Percentiles rank a stretch among this genome's conserved stretches.
phyloP scores from a whole-genome alignment of 2,113 vertebrate species.

The Heliornis fulica region DNA sequence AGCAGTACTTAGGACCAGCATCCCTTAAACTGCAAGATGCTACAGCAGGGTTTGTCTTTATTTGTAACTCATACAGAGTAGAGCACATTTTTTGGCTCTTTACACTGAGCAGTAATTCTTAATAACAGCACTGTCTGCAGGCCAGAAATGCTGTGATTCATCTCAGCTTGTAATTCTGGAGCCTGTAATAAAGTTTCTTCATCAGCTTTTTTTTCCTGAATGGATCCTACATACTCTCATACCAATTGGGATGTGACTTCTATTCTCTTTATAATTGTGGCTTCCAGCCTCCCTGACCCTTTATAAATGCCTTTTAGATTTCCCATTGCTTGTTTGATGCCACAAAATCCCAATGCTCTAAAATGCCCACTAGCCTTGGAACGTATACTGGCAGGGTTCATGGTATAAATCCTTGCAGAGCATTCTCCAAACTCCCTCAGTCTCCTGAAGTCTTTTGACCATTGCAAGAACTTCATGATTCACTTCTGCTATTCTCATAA shows the following conservation, averaged over 20 bases:
- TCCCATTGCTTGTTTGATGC: neutral
- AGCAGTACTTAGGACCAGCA: neutral
- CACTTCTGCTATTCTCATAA: neutral
- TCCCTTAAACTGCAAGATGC: neutral
- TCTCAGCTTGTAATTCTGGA: conserved; percentile 41
- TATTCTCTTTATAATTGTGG: neutral
- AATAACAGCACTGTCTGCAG: conserved; percentile 36
- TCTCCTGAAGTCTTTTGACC: neutral
- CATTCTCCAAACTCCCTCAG: neutral
- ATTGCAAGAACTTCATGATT: neutral
- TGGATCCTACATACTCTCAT: conserved; percentile 26
- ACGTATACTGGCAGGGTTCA: neutral
- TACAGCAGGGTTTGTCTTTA: neutral
- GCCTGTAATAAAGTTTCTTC: neutral
- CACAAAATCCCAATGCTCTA: neutral
- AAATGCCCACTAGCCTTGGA: neutral
- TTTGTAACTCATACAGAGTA: conserved; percentile 13
- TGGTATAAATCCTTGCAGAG: neutral
- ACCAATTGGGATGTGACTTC: neutral
- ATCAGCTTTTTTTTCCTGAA: conserved; percentile 32
- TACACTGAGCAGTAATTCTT: conserved; percentile 30
- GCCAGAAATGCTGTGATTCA: conserved; percentile 52
- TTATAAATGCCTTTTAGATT: neutral
- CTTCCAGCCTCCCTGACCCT: neutral
- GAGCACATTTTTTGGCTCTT: conserved; percentile 39